A percentile compares a stretch with the other conserved stretches of the same genome.
These are phyloP conservation scores for Saguinus midas DNA, from an alignment of 2,113 vertebrate genomes.

Conservation along the genomic window DNA sequence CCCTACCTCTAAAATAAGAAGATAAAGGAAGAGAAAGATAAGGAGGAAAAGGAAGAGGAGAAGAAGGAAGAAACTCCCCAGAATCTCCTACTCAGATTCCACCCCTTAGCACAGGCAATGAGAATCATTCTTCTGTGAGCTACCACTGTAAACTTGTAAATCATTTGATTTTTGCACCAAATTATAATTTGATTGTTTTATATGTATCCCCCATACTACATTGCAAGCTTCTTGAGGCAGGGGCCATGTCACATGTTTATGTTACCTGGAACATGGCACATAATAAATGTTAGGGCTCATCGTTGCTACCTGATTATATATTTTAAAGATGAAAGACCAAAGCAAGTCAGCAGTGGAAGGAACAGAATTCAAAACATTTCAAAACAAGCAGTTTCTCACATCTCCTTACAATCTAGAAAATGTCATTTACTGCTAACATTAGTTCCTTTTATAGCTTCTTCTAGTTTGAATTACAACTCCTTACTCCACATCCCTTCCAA, in stretches of 20 bases:
- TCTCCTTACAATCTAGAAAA: not conserved
- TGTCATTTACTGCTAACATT: not conserved
- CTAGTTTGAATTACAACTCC: not conserved
- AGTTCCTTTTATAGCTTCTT: not conserved
- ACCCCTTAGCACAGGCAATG: not conserved
- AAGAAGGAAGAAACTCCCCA: not conserved
- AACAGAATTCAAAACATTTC: not conserved
- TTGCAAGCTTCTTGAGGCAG: not conserved
- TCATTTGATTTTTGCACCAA: not conserved
- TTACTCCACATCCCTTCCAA: not conserved
- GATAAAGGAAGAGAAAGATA: not conserved
- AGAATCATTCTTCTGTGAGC: not conserved
- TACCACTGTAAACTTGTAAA: not conserved
- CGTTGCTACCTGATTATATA: not conserved
- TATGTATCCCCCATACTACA: not conserved
- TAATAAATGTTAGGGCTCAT: not conserved
- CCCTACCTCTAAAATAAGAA: not conserved
- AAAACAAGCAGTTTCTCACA: constrained; percentile 15
- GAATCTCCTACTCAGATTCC: not conserved
- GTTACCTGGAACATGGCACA: not conserved
- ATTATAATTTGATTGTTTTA: not conserved
- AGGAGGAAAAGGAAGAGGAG: no score
- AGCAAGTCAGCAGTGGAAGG: not conserved
- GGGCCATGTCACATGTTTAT: not conserved
- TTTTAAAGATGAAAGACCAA: not conserved